Evolutionary conservation across 2,888 invertebrate genomes (phyloP).

Genomic region (Amblyjoppa proteus): DNA sequence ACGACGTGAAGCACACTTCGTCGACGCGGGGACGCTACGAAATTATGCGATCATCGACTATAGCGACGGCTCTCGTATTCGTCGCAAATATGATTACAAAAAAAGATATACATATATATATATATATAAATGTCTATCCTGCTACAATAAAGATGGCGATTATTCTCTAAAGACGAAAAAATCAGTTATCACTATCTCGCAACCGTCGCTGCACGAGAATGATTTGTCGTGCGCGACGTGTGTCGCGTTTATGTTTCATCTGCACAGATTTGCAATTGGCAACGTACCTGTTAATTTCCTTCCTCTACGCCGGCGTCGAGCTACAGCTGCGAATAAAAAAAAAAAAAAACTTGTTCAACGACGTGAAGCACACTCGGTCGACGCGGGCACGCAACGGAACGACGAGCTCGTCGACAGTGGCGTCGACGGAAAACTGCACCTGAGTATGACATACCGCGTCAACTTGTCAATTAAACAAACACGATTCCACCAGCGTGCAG

Average conservation of each 20-base stretch:
- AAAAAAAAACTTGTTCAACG: neutral
- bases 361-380: neutral
- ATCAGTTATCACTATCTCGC: neutral
- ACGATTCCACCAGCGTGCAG: neutral
- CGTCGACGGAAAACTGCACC: neutral
- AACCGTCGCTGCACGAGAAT: neutral
- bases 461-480: neutral
- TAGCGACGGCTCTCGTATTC: neutral
- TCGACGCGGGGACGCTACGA: neutral
- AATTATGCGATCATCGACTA: neutral
- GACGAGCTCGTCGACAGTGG: neutral
- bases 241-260: neutral
- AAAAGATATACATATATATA: neutral
- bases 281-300: neutral
- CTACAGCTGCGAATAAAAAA: neutral
- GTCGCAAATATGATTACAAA: neutral
- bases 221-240: neutral
- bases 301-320: neutral
- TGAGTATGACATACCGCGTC: neutral
- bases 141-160: neutral
- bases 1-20: neutral
- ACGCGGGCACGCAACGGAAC: neutral
- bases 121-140: neutral
- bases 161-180: neutral
- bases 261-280: neutral